Conservation (phyloP, 2,888 invertebrate genomes). For the Meliscaeva auricollis region DNA sequence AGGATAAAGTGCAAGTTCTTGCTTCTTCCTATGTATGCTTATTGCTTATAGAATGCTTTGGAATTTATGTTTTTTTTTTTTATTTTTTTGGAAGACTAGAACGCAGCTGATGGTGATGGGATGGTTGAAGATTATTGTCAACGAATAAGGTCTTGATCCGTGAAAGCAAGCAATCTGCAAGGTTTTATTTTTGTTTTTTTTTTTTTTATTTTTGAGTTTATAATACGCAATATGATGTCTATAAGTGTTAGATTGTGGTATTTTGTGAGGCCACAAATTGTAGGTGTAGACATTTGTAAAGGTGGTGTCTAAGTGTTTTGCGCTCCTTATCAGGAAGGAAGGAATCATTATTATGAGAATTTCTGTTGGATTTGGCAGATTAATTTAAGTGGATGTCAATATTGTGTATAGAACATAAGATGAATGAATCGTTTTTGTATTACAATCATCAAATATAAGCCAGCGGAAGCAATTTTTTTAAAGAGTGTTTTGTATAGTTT, state of each 20-base stretch:
- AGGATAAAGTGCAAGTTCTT: conserved; percentile 33
- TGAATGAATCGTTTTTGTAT: no score
- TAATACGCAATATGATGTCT: not conserved
- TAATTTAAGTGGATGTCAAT: not conserved
- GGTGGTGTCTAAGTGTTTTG: conserved; percentile 1
- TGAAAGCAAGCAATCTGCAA: not conserved
- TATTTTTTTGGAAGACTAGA: not conserved
- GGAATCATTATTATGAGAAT: not conserved
- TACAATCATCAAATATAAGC: no score
- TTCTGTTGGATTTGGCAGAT: not conserved
- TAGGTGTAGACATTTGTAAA: conserved; percentile 27
- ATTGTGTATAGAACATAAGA: no score
- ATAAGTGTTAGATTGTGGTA: conserved; percentile 8
- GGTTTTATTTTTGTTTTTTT: not conserved
- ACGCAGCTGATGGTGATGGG: conserved; percentile 11
- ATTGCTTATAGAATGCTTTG: not conserved
- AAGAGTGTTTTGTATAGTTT: no score
- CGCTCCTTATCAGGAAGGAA: not conserved
- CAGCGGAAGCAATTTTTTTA: no score
- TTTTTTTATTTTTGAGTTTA: not conserved
- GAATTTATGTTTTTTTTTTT: conserved; percentile 4
- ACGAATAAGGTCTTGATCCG: conserved; percentile 1
- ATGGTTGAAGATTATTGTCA: conserved; percentile 3
- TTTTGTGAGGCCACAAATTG: conserved; percentile 8
- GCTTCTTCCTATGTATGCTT: not conserved